Base-by-base conservation (phyloP, 1,140 invertebrate genomes). In the Tribolium madens region DNA sequence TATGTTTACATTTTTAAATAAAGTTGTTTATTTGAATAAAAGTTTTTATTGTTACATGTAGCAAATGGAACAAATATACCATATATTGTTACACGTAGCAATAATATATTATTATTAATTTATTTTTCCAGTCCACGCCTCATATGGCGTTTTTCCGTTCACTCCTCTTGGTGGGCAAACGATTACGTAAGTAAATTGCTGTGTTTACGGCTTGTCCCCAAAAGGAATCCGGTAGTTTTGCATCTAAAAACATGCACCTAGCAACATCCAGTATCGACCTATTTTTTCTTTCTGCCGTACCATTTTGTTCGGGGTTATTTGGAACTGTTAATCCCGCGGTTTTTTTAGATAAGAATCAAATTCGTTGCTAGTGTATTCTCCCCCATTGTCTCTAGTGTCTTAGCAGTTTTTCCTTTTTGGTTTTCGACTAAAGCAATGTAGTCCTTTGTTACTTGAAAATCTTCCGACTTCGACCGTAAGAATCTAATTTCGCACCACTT, bases 401-500 rank as follows among this genome's bases (percentile, higher is more conserved):
- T 47, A 3, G 12, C 46, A 3, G n/a, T n/a, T n/a, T 18, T 60
- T n/a, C 69, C 42, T 18, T 52, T 73, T 17, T 53, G 72, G 6
- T 33, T 73, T 18, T 73, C 72, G 14, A 73, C 50, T 12, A 52
- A 36, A 7, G 48, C 18, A 10, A 17, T 64, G 48, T 73, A 73
- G n/a, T 73, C 50, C 7, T 47, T 73, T 21, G 50, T 57, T 5
- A 15, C 36, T 13, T 50, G 18, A 12, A 48, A 72, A 13, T 13
- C 69, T 18, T 47, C 46, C 5, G 46, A 10, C 12, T 47, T 47
- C n/a, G 18, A n/a, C 21, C 33, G 70, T 3, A 74, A 2, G 17
- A 74, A 74, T 31, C 31, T 33, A 3, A 74, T 21, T 0, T 81
- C 17, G 26, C 79, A 79, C 76, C 82, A 84, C 46, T 80, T 48